A percentile compares a stretch with the other conserved stretches of the same genome.
Evolutionary conservation across 2,888 invertebrate species (phyloP).

Genomic region (Heliconius erato): DNA sequence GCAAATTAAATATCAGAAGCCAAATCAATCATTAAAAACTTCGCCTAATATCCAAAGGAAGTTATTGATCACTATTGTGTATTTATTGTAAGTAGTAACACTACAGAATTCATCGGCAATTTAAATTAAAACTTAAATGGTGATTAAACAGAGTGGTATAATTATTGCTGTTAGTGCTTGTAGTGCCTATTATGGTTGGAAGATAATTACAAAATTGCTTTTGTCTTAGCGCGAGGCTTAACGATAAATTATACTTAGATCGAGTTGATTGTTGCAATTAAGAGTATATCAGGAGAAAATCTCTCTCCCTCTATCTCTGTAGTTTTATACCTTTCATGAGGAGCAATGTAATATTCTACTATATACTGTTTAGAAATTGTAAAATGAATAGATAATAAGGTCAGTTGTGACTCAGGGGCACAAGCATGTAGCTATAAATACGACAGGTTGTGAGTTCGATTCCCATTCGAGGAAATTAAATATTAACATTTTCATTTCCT

Average conservation of each 20-base stretch:
- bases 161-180: conserved; percentile 11
- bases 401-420: too few species aligned
- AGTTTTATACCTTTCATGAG: too few species aligned
- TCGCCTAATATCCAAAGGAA: background rate
- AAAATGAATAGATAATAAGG: too few species aligned
- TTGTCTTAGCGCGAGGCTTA: conserved; percentile 10
- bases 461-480: too few species aligned
- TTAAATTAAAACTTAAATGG: conserved; percentile 15
- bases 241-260: conserved; percentile 20
- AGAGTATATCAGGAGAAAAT: background rate
- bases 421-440: too few species aligned
- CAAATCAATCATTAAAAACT: too few species aligned
- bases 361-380: too few species aligned
- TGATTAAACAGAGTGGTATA: background rate
- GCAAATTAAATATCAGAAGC: too few species aligned
- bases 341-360: too few species aligned
- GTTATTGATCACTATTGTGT: background rate
- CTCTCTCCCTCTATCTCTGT: too few species aligned
- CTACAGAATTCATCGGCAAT: background rate
- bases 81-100: background rate
- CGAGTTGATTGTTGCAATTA: background rate
- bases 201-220: conserved; percentile 27
- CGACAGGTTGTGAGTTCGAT: too few species aligned
- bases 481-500: too few species aligned
- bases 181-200: conserved; percentile 21